Conservation (phyloP, 1,140 invertebrate species). For the Bicyclus anynana region DNA sequence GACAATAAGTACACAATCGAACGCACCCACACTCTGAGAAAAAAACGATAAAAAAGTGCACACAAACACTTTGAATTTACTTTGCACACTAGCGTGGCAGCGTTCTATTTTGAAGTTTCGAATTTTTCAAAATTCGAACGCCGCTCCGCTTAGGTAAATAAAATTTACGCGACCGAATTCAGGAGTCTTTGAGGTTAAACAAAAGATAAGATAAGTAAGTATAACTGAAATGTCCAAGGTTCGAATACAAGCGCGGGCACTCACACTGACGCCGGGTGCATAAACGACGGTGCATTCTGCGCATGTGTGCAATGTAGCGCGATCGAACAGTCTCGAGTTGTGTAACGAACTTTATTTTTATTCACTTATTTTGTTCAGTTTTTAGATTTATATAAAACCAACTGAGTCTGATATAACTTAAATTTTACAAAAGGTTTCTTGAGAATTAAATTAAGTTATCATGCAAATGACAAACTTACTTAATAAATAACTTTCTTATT, state of each 20-base stretch:
- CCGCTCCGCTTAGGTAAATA: constrained; percentile 36
- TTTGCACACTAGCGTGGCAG: constrained; percentile 39
- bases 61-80: constrained; percentile 50
- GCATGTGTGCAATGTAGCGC: constrained; percentile 48
- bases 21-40: constrained; percentile 71
- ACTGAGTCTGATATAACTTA: too few species aligned
- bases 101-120: constrained; percentile 45
- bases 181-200: constrained; percentile 47
- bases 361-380: neutral
- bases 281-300: constrained; percentile 59
- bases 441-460: too few species aligned
- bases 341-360: constrained; percentile 19
- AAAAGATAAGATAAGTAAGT: constrained; percentile 56
- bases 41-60: constrained; percentile 75
- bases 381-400: neutral
- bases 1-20: constrained; percentile 59
- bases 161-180: constrained; percentile 35
- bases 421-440: too few species aligned
- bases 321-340: constrained; percentile 38
- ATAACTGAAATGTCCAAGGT: constrained; percentile 67
- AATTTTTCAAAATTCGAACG: constrained; percentile 27
- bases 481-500: too few species aligned
- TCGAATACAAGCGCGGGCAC: constrained; percentile 57
- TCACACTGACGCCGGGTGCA: constrained; percentile 43
- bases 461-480: too few species aligned